phyloP scores from a whole-genome alignment of 1,140 invertebrate genomes.

The Nilaparvata lugens region DNA sequence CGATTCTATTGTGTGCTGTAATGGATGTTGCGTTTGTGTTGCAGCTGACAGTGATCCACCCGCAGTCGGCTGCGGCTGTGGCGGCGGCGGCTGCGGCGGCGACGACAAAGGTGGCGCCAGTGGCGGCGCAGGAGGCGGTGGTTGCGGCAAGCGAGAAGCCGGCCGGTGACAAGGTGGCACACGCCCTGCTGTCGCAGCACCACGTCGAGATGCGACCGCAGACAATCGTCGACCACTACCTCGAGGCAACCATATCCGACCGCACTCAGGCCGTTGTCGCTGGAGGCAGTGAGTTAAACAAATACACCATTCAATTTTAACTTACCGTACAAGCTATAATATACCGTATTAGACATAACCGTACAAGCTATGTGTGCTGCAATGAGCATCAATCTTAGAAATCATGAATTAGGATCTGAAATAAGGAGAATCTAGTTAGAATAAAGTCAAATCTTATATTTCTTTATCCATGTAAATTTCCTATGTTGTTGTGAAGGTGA shows the following conservation, averaged over 20 bases:
- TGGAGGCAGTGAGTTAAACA: conserved; percentile 28
- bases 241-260: conserved; percentile 29
- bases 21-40: conserved; percentile 24
- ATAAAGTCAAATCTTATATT: too few relatives aligned
- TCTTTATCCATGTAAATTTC: too few relatives aligned
- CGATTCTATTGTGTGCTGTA: too few relatives aligned
- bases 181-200: conserved; percentile 51
- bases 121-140: conserved; percentile 12
- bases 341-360: too few relatives aligned
- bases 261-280: conserved; percentile 29
- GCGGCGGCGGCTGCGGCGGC: conserved; percentile 11
- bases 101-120: not conserved
- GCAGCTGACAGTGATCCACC: conserved; percentile 70
- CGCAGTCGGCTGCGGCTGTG: conserved; percentile 36
- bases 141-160: not conserved
- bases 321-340: too few relatives aligned
- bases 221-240: conserved; percentile 34
- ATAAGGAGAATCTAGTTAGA: too few relatives aligned
- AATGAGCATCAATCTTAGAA: too few relatives aligned
- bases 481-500: too few relatives aligned
- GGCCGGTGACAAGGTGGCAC: conserved; percentile 34
- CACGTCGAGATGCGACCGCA: conserved; percentile 39
- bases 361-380: too few relatives aligned
- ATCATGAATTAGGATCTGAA: too few relatives aligned
- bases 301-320: too few relatives aligned